These are phyloP conservation scores for Sandelia bainsii DNA, from an alignment of 2,797 vertebrate genomes.

Conservation along the genomic window DNA sequence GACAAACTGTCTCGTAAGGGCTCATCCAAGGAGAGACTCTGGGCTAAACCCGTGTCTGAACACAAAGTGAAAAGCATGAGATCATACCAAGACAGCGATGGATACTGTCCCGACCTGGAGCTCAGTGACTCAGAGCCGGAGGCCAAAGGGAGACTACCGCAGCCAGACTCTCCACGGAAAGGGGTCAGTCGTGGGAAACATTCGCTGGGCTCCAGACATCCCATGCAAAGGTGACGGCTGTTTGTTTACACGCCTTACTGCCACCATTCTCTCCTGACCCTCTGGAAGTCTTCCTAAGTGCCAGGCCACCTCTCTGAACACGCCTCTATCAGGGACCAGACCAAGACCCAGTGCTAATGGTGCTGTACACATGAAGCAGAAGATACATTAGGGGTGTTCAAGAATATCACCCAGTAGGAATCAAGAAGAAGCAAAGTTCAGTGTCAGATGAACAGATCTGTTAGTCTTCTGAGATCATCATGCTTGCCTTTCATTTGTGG, in stretches of 20 bases:
- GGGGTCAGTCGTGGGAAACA: constrained; percentile 85
- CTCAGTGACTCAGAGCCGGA: constrained; percentile 97
- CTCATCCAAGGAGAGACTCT: constrained; percentile 87
- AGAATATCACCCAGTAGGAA: background rate
- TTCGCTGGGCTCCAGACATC: constrained; percentile 86
- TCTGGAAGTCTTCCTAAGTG: constrained; percentile 56
- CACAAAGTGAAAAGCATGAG: constrained; percentile 77
- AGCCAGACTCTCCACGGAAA: constrained; percentile 79
- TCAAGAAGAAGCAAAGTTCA: background rate
- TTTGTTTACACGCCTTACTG: constrained; percentile 26
- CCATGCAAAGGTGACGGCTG: constrained; percentile 93
- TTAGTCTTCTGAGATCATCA: constrained; percentile 47
- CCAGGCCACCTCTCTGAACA: constrained; percentile 40
- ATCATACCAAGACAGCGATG: constrained; percentile 93
- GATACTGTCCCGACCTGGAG: constrained; percentile 97
- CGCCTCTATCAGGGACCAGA: constrained; percentile 44
- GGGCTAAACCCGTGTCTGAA: constrained; percentile 87
- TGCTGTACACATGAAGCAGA: constrained; percentile 4
- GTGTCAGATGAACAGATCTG: constrained; percentile 12
- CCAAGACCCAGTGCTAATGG: constrained; percentile 8
- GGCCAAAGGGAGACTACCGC: constrained; percentile 86
- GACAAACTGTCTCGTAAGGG: constrained; percentile 88
- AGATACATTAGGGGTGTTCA: constrained; percentile 1
- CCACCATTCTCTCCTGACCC: constrained; percentile 20
- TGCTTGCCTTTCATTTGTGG: constrained; percentile 30